These are phyloP conservation scores for Stylophora pistillata DNA, from an alignment of 64 coral and sea anemone species.

Conservation along the genomic window DNA sequence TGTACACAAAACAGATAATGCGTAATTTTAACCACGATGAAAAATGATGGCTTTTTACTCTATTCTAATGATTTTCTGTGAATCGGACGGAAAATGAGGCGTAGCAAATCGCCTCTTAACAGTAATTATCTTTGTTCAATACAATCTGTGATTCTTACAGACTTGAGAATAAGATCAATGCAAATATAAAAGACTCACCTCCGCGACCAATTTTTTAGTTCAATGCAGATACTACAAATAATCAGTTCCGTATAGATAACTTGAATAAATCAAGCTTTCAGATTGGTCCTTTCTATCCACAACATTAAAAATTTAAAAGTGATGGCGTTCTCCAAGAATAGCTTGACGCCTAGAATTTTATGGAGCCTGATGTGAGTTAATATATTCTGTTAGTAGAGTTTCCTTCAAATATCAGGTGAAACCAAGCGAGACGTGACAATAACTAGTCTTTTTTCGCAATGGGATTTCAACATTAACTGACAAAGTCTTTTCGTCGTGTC, in stretches of 20 bases:
- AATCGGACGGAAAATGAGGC: not conserved
- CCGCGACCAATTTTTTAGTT: not conserved
- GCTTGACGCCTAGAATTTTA: not conserved
- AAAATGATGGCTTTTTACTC: not conserved
- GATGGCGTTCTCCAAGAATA: constrained; percentile 27
- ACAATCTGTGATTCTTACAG: not conserved
- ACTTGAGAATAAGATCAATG: not conserved
- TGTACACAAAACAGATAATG: not conserved
- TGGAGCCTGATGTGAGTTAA: not conserved
- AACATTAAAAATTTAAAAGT: constrained; percentile 36
- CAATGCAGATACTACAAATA: constrained; percentile 23
- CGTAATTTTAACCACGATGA: not conserved
- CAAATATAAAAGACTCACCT: not conserved
- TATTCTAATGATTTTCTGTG: not conserved
- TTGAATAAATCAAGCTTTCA: not conserved
- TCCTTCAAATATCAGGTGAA: not conserved
- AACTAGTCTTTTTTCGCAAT: not conserved
- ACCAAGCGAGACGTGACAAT: not conserved
- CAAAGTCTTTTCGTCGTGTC: not conserved
- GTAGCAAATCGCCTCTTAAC: not conserved
- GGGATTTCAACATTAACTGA: not conserved
- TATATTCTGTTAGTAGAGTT: not conserved
- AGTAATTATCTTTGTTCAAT: not conserved
- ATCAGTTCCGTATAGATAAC: constrained; percentile 1
- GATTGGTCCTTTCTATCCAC: constrained; percentile 18